Percentiles rank a stretch among this genome's conserved stretches.
Conservation (phyloP, 1,140 invertebrate species). For the Leguminivora glycinivorella region DNA sequence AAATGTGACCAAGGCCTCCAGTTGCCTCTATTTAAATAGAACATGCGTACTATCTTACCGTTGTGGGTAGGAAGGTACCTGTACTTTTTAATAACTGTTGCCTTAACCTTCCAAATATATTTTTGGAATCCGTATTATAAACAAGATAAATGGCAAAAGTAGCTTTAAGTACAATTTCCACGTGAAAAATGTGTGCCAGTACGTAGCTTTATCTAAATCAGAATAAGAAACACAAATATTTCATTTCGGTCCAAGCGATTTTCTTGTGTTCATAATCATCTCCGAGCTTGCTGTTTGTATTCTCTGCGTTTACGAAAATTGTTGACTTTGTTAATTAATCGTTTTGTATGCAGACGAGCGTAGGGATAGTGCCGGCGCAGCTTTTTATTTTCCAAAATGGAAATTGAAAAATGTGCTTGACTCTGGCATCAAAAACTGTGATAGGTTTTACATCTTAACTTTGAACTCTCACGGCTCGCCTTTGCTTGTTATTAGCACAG, state of each 20-base stretch:
- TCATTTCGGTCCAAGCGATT: constrained; percentile 43
- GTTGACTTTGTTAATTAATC: constrained; percentile 71
- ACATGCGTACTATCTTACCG: too few species aligned
- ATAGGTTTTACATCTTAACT: constrained; percentile 29
- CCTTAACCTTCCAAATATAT: not conserved
- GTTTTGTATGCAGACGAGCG: constrained; percentile 62
- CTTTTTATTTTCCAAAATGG: constrained; percentile 40
- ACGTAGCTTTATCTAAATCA: constrained; percentile 25
- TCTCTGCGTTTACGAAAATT: constrained; percentile 53
- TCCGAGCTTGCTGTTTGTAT: constrained; percentile 51
- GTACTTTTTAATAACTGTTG: too few species aligned
- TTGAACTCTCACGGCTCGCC: too few species aligned
- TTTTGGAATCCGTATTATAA: not conserved
- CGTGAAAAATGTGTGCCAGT: constrained; percentile 7
- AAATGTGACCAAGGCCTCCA: too few species aligned
- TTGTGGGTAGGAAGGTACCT: too few species aligned
- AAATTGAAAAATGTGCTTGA: constrained; percentile 19
- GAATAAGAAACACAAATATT: constrained; percentile 47
- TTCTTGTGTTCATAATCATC: constrained; percentile 49
- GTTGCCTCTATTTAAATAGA: too few species aligned
- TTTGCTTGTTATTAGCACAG: too few species aligned
- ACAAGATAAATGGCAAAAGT: not conserved
- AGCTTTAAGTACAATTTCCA: not conserved
- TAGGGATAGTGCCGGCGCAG: constrained; percentile 37
- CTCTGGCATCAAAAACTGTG: constrained; percentile 23